Base-by-base conservation (phyloP, 1,140 invertebrate species). In the Battus philenor region DNA sequence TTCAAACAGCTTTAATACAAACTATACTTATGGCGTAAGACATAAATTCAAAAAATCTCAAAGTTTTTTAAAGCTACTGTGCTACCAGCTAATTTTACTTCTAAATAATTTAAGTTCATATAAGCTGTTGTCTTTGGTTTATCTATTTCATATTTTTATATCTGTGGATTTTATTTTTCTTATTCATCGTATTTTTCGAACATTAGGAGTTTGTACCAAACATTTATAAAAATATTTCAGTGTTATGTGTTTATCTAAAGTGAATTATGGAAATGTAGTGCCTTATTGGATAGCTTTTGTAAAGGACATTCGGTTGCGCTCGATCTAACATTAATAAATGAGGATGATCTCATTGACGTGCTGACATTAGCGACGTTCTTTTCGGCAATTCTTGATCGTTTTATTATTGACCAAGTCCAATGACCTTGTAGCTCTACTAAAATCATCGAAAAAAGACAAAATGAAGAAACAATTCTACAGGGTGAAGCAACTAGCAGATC, bases 381-480 rank as follows among this genome's bases (percentile, higher is more conserved):
- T 75, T 76, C 66, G 71, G 68, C 64, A 59, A 81, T 69, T 80
- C 68, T 69, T 78, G 66, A 72, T 79, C 68, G 66, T 82, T 85
- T 82, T 81, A 76, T 76, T 82, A 76, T 70, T 78, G 62, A 67
- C 65, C 60, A 65, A 78, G 78, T 80, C 75, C 76, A 81, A 84
- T 84, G 80, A 82, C 76, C 76, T 79, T 84, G 63, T 71, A 64
- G 55, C 58, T 68, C 53, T 59, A 70, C 67, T 66, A 64, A 69
- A 67, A 55, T 54, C 48, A 57, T 54, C 51, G 47, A 67, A 66
- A 68, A 52, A 57, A 58, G 54, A 67, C 55, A 79, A 71, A 69
- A 94, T 93, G 93, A 94, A 94, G 89, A 95, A 95, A 86, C 94
- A 95, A 84, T 95, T 96, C 83, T 92, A 94, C 79, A 90, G 93